Percentiles rank a stretch among this genome's conserved stretches.
phyloP scores from a whole-genome alignment of 2,888 invertebrate species.

The Caenorhabditis plicata region DNA sequence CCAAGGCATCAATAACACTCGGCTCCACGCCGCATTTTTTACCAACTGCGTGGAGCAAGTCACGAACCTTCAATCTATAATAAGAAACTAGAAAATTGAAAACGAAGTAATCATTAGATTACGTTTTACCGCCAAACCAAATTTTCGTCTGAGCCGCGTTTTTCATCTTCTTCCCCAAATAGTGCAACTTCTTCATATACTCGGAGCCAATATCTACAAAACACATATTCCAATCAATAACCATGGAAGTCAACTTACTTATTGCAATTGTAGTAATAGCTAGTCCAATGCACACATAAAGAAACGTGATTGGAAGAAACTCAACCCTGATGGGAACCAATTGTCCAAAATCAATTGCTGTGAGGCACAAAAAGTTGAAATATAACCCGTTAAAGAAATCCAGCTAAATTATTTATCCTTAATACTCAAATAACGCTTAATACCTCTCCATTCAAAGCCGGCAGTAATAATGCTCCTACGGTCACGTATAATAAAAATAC shows the following conservation, averaged over 20 bases:
- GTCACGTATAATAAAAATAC: constrained; percentile 62
- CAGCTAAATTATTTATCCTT: constrained; percentile 31
- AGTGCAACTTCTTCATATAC: constrained; percentile 63
- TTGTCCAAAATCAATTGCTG: constrained; percentile 64
- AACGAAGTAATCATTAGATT: background rate
- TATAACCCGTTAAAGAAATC: constrained; percentile 64
- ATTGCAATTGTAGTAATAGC: constrained; percentile 65
- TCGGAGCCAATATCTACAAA: constrained; percentile 60
- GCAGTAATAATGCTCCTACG: constrained; percentile 60
- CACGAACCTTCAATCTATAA: constrained; percentile 57
- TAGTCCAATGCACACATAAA: constrained; percentile 64
- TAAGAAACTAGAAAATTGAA: background rate
- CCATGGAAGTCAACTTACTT: constrained; percentile 16
- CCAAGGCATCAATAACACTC: constrained; percentile 58
- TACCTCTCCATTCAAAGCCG: constrained; percentile 61
- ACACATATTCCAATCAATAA: background rate
- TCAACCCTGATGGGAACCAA: constrained; percentile 59
- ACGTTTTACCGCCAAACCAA: constrained; percentile 65
- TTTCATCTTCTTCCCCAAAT: constrained; percentile 62
- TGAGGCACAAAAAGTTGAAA: constrained; percentile 63
- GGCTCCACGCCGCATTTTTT: constrained; percentile 64
- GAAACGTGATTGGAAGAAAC: constrained; percentile 62
- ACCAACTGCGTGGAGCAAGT: constrained; percentile 63
- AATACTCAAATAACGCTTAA: background rate
- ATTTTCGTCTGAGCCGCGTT: constrained; percentile 61